A percentile compares a stretch with the other conserved stretches of the same genome.
phyloP scores from a whole-genome alignment of 2,113 vertebrate genomes.

The Sorex araneus region DNA sequence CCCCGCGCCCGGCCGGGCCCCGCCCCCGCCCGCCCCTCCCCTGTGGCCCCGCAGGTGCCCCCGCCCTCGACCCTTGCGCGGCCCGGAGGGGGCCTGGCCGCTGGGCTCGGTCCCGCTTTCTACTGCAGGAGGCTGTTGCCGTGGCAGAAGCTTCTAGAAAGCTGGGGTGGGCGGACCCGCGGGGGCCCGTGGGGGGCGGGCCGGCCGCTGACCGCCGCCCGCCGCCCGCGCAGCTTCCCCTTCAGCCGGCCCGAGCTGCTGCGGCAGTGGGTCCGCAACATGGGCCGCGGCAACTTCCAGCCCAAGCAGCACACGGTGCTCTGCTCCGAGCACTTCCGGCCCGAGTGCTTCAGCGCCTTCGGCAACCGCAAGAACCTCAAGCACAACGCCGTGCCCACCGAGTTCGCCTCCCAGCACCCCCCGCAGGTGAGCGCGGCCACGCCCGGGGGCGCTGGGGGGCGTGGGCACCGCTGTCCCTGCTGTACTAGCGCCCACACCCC shows the following conservation, averaged over 20 bases:
- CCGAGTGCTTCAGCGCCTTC: constrained; percentile 87
- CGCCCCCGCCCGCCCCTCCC: background rate
- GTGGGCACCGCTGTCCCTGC: no score
- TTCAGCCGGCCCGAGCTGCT: constrained; percentile 87
- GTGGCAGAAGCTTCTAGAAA: no score
- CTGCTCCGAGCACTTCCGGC: constrained; percentile 87
- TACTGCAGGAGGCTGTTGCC: background rate
- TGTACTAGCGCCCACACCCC: no score
- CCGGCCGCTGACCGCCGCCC: rapidly evolving
- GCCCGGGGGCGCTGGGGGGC: no score
- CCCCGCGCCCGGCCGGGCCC: no score
- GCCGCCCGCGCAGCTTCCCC: constrained; percentile 80
- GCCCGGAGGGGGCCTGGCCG: no score
- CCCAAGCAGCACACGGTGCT: constrained; percentile 87
- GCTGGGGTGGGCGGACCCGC: no score
- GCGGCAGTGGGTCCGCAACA: constrained; percentile 87
- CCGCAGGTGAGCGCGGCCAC: constrained; percentile 53
- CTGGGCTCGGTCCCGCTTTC: no score
- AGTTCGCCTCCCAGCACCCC: constrained; percentile 77
- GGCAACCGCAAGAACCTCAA: constrained; percentile 88
- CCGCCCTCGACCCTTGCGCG: no score
- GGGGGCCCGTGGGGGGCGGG: background rate
- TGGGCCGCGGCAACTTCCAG: constrained; percentile 85
- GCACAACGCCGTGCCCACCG: constrained; percentile 86
- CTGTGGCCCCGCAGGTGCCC: background rate